Evolutionary conservation across 2,888 invertebrate species (phyloP).

Genomic region (Drosophila barbarae): DNA sequence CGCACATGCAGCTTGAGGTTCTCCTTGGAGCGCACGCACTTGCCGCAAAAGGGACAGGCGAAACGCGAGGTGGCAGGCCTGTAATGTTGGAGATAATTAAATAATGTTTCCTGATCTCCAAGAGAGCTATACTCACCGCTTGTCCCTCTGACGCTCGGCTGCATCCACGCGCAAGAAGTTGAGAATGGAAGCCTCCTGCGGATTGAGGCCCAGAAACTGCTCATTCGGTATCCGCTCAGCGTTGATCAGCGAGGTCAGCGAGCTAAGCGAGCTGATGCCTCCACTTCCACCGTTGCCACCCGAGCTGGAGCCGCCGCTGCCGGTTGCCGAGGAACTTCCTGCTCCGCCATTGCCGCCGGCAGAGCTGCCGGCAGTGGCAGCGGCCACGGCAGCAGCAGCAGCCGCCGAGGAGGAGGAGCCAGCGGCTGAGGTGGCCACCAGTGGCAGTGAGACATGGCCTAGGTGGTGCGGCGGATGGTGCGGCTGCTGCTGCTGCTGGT

Average conservation of each 20-base stretch:
- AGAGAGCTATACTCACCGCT: conserved; percentile 75
- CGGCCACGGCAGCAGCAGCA: conserved; percentile 60
- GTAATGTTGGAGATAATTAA: not conserved
- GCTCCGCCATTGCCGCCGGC: conserved; percentile 18
- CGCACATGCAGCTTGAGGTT: conserved; percentile 92
- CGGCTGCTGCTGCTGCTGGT: conserved; percentile 69
- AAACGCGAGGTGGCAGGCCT: conserved; percentile 82
- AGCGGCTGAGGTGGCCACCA: conserved; percentile 63
- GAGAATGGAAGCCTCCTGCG: conserved; percentile 83
- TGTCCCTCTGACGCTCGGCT: conserved; percentile 84
- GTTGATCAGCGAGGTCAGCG: conserved; percentile 80
- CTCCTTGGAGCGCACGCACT: conserved; percentile 93
- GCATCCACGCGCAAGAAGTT: conserved; percentile 85
- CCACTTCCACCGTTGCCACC: conserved; percentile 32
- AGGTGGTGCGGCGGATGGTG: conserved; percentile 61
- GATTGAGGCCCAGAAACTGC: conserved; percentile 80
- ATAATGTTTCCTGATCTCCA: not conserved
- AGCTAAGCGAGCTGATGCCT: conserved; percentile 73
- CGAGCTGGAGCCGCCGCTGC: conserved; percentile 3
- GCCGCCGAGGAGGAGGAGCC: conserved; percentile 59
- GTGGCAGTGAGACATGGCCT: conserved; percentile 62
- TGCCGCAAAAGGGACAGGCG: conserved; percentile 93
- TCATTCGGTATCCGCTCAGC: conserved; percentile 83
- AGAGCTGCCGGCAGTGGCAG: conserved; percentile 42
- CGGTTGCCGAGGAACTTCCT: conserved; percentile 2